Evolutionary conservation across 1,140 invertebrate species (phyloP).

Genomic region (Trachelipus rathkii): DNA sequence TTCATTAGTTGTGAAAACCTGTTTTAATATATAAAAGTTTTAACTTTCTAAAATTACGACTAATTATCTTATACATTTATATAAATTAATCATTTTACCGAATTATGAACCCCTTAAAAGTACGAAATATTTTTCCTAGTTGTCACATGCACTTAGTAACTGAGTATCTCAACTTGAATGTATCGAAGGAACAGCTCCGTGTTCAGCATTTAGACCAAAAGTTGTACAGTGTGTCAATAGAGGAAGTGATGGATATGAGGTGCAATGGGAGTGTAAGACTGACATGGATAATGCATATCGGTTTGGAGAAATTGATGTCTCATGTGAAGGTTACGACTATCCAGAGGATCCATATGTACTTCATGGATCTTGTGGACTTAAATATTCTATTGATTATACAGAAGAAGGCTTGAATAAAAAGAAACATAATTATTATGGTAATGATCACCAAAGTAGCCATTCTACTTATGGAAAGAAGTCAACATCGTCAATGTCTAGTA

Average conservation of each 20-base stretch:
- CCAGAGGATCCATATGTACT: slow-evolving; percentile 59
- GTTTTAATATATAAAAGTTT: too few relatives aligned
- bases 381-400: slow-evolving; percentile 53
- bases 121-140: too few relatives aligned
- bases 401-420: slow-evolving; percentile 49
- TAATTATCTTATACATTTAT: too few relatives aligned
- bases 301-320: slow-evolving; percentile 58
- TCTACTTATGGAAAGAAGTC: slow-evolving; percentile 16
- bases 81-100: too few relatives aligned
- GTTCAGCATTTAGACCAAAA: slow-evolving; percentile 47
- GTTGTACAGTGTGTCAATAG: slow-evolving; percentile 60
- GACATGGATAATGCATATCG: slow-evolving; percentile 55
- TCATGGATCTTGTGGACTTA: slow-evolving; percentile 58
- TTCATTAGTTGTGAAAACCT: too few relatives aligned
- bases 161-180: slow-evolving; percentile 59
- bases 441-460: slow-evolving; percentile 35
- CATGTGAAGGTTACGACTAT: slow-evolving; percentile 61
- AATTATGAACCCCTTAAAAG: too few relatives aligned
- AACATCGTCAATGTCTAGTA: slow-evolving; percentile 31
- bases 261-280: slow-evolving; percentile 61
- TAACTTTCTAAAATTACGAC: too few relatives aligned
- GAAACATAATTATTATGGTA: slow-evolving; percentile 47
- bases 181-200: slow-evolving; percentile 51
- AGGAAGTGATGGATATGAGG: slow-evolving; percentile 58
- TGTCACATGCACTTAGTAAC: too few relatives aligned